phyloP scores from a whole-genome alignment of 2,888 invertebrate species.

The Drosophila fulvimacula region DNA sequence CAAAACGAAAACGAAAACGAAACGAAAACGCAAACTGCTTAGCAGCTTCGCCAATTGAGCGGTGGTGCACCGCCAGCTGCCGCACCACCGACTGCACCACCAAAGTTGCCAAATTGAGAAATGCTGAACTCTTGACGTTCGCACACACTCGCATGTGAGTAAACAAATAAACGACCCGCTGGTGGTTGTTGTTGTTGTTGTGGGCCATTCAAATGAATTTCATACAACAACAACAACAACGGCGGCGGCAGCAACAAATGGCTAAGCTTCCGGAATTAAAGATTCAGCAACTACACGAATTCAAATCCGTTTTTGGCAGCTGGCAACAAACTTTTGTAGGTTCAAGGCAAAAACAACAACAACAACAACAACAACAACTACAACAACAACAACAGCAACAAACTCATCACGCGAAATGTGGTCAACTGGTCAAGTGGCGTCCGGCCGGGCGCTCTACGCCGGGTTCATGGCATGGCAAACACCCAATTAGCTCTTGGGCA shows the following conservation, averaged over 20 bases:
- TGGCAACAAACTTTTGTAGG: conserved; percentile 44
- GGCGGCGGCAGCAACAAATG: conserved; percentile 35
- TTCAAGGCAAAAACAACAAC: conserved; percentile 51
- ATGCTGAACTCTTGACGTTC: conserved; percentile 27
- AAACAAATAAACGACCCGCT: conserved; percentile 31
- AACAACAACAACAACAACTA: conserved; percentile 8
- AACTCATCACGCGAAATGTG: conserved; percentile 20
- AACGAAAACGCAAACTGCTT: conserved; percentile 31
- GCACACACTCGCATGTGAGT: conserved; percentile 6
- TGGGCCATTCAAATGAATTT: conserved; percentile 28
- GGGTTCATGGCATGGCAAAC: conserved; percentile 43
- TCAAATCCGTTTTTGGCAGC: conserved; percentile 26
- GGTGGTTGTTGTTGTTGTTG: conserved; percentile 5
- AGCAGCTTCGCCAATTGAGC: conserved; percentile 28
- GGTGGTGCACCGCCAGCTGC: background rate
- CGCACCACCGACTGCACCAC: conserved; percentile 1
- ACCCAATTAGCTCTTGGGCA: conserved; percentile 21
- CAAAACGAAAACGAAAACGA: conserved; percentile 27
- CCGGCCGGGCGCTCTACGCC: background rate
- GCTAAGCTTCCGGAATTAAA: conserved; percentile 60
- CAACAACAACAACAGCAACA: background rate
- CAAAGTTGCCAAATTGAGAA: conserved; percentile 12
- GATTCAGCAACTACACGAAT: conserved; percentile 23
- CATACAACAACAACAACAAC: conserved; percentile 44
- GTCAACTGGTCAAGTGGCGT: conserved; percentile 12